A percentile compares a stretch with the other conserved stretches of the same genome.
Evolutionary conservation across 2,797 vertebrate species (phyloP).

Genomic region (Octomys mimax): DNA sequence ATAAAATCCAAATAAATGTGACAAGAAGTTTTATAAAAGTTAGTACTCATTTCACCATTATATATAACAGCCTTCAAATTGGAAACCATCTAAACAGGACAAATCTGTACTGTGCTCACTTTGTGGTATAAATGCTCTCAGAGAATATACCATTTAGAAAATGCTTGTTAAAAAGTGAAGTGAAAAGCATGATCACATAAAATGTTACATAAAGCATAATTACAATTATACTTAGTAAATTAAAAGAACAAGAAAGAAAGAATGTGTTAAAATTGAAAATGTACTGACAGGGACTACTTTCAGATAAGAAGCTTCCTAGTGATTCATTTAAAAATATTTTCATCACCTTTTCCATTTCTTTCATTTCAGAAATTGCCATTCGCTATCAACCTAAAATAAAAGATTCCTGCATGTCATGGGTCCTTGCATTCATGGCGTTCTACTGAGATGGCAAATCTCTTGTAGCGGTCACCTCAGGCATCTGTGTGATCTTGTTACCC

Average conservation of each 20-base stretch:
- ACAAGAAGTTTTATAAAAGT: not conserved
- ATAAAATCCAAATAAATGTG: not conserved
- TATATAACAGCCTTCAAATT: conserved; percentile 39
- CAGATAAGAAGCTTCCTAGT: not conserved
- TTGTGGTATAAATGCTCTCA: not conserved
- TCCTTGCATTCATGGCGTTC: accelerated
- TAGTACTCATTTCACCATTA: conserved; percentile 18
- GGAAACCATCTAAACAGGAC: not conserved
- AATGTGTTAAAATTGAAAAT: not conserved
- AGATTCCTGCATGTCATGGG: not conserved
- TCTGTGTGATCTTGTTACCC: not conserved
- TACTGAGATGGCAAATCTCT: not conserved
- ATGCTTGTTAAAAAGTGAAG: conserved; percentile 43
- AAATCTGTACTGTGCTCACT: not conserved
- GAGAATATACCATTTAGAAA: conserved; percentile 46
- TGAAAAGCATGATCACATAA: conserved; percentile 7
- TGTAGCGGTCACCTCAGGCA: not conserved
- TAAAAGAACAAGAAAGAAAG: conserved; percentile 11
- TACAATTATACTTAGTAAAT: not conserved
- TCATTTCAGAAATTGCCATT: not conserved
- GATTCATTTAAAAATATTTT: not conserved
- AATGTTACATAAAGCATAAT: conserved; percentile 22
- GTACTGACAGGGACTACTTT: not conserved
- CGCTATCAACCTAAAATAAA: not conserved
- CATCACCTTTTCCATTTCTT: not conserved